phyloP scores from a whole-genome alignment of 2,113 vertebrate genomes.

The Forbesichthys agassizii region DNA sequence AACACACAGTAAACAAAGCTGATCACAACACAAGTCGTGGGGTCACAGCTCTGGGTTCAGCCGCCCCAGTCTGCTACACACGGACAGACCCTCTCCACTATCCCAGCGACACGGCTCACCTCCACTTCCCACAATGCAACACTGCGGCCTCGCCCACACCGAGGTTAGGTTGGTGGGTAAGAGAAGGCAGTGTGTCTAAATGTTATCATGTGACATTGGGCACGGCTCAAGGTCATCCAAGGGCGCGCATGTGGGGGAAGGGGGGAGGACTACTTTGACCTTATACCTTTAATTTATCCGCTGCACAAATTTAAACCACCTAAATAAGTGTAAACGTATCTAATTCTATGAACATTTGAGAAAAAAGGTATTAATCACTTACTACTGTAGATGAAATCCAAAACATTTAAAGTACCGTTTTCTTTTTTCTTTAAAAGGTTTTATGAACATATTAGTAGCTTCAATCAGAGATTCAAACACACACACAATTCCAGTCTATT shows the following conservation, averaged over 20 bases:
- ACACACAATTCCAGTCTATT: too few relatives aligned
- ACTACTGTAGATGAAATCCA: not conserved
- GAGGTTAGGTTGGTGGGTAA: conserved; percentile 18
- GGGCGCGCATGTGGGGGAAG: not conserved
- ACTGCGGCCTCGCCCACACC: conserved; percentile 10
- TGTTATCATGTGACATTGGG: conserved; percentile 16
- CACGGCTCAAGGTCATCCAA: not conserved
- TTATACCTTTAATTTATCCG: too few relatives aligned
- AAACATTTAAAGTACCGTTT: not conserved
- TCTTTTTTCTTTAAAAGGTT: not conserved
- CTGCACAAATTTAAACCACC: too few relatives aligned
- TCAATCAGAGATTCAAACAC: too few relatives aligned
- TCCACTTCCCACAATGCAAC: conserved; percentile 42
- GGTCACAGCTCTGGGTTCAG: conserved; percentile 23
- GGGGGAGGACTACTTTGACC: not conserved
- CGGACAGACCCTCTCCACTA: conserved; percentile 50
- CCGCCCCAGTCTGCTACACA: conserved; percentile 53
- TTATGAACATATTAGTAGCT: not conserved
- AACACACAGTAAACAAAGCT: conserved; percentile 9
- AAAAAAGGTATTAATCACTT: not conserved
- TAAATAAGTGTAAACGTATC: not conserved
- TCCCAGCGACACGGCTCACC: conserved; percentile 31
- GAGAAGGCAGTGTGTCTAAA: conserved; percentile 11
- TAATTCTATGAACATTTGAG: not conserved
- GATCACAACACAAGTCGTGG: conserved; percentile 15